Evolutionary conservation across 1,140 invertebrate genomes (phyloP).

Genomic region (Lepidurus arcticus): DNA sequence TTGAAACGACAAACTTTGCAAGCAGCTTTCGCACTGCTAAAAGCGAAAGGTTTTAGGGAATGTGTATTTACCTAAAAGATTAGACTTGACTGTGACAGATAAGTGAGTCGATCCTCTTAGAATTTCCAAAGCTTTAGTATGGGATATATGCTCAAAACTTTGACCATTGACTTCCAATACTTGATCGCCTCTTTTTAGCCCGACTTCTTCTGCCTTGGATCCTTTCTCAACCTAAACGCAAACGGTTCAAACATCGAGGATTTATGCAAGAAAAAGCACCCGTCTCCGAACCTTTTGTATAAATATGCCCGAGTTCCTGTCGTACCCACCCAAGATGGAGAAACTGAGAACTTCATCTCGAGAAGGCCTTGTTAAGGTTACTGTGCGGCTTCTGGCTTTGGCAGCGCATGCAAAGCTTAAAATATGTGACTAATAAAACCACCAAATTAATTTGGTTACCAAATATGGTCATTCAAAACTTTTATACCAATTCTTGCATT

Average conservation of each 20-base stretch:
- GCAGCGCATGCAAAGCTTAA: constrained; percentile 94
- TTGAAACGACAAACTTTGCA: background rate
- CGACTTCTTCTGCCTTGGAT: constrained; percentile 92
- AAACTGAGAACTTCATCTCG: constrained; percentile 90
- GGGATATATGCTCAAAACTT: constrained; percentile 85
- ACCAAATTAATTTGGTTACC: background rate
- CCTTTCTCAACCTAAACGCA: constrained; percentile 65
- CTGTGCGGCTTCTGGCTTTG: constrained; percentile 83
- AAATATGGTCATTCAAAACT: too few species aligned
- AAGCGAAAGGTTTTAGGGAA: background rate
- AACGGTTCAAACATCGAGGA: constrained; percentile 11
- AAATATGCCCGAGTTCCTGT: constrained; percentile 86
- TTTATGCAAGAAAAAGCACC: background rate
- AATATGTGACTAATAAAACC: constrained; percentile 55
- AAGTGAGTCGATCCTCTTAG: constrained; percentile 89
- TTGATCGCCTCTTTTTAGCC: constrained; percentile 93
- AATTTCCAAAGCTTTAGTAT: constrained; percentile 84
- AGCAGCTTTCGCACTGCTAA: too few species aligned
- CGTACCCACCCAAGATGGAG: constrained; percentile 86
- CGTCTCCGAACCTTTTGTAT: constrained; percentile 65
- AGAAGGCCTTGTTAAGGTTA: constrained; percentile 83
- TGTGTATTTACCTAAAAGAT: constrained; percentile 54
- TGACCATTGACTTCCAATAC: constrained; percentile 96
- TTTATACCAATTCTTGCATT: constrained; percentile 57
- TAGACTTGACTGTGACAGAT: constrained; percentile 94